Base-by-base conservation (phyloP, 2,797 vertebrate genomes). In the Etheostoma perlongum region DNA sequence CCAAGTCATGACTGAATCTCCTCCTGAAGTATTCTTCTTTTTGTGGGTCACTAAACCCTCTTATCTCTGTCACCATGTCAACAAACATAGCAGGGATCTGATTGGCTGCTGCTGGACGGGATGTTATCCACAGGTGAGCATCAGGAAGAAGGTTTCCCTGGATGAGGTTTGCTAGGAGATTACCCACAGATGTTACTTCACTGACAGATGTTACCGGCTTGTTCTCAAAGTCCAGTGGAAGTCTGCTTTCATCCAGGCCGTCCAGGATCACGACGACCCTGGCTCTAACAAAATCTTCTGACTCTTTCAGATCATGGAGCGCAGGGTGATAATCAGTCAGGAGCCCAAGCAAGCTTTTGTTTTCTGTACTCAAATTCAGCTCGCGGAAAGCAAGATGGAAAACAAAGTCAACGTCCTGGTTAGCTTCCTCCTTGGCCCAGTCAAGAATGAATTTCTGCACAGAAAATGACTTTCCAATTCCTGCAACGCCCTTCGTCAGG, bases 401-500 rank as follows among this genome's bases (percentile, higher is more conserved):
- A 42, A 92, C 11, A 0, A 90, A 85, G 19, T 82, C 69, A 1
- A 81, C 0, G 10, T 89, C 71, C 0, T 78, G 18, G 68, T 90
- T 85, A 6, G 2, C 25, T 19, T 10, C 6, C 6, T 10, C 79
- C 6, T 90, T 63, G 0, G 85, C 88, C 92, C 92, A 93, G 71
- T 93, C 89, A 0, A 90, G 66, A 47, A 80, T 36, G 6, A 90
- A 89, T 47, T 91, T 93, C 53, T 86, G 85, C 21, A 93, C 88
- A n/a, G 79, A 23, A 40, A 92, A 84, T 0, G 91, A 89, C 53
- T 93, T 93, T 5, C 91, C 91, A 5, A 91, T 93, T 1, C 91
- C 92, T 5, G 91, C 90, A 0, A 85, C 27, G 0, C 92, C 91
- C 47, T 81, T 89, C 0, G 44, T 93, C 46, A 93, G 19, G 13